Evolutionary conservation across 1,140 invertebrate species (phyloP).

Genomic region (Apis dorsata): DNA sequence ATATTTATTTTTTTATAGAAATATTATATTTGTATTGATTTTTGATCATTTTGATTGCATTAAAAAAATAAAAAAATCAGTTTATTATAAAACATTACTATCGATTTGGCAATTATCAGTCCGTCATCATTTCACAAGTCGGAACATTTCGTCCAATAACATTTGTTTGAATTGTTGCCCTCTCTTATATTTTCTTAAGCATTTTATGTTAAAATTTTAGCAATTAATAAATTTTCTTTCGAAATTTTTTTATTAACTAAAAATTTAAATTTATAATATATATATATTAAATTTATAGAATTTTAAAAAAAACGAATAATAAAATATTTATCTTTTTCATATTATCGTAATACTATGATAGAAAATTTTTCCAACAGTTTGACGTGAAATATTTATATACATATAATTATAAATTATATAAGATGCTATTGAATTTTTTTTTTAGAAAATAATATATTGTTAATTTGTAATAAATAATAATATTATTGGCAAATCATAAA

Average conservation of each 20-base stretch:
- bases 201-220: not conserved
- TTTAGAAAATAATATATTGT: not conserved
- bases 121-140: not conserved
- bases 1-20: not conserved
- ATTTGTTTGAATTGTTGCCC: not conserved
- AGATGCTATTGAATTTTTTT: not conserved
- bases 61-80: conserved; percentile 10
- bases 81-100: conserved; percentile 43
- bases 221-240: not conserved
- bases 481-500: not conserved
- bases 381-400: not conserved
- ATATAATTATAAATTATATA: not conserved
- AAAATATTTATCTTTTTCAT: not conserved
- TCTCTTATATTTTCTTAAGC: not conserved
- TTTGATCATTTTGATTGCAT: not conserved
- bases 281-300: no score
- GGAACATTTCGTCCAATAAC: not conserved
- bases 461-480: no score
- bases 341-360: not conserved
- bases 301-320: not conserved
- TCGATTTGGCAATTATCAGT: conserved; percentile 48
- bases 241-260: not conserved
- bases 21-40: not conserved
- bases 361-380: not conserved
- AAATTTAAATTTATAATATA: no score